Percentiles rank a stretch among this genome's conserved stretches.
Evolutionary conservation across 2,888 invertebrate species (phyloP).

Genomic region (Coenonympha arcania): DNA sequence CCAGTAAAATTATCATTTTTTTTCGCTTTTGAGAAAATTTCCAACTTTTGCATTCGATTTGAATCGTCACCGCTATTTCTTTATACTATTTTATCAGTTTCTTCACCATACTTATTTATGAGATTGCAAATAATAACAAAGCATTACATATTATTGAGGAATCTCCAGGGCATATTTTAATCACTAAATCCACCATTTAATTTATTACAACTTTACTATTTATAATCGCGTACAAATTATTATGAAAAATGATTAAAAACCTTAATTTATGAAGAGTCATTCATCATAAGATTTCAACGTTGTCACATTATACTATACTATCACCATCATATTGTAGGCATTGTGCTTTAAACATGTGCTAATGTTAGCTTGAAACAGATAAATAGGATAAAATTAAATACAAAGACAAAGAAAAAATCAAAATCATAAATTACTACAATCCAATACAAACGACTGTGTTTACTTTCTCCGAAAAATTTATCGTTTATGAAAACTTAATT

Average conservation of each 20-base stretch:
- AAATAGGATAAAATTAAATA: neutral
- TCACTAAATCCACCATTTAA: slow-evolving; percentile 1
- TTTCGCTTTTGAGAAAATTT: neutral
- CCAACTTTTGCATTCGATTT: neutral
- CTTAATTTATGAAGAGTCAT: slow-evolving; percentile 20
- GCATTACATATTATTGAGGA: slow-evolving; percentile 4
- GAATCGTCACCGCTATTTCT: neutral
- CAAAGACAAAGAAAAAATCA: neutral
- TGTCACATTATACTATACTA: slow-evolving; percentile 23
- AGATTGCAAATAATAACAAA: slow-evolving; percentile 21
- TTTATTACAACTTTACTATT: slow-evolving; percentile 18
- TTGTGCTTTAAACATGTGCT: slow-evolving; percentile 19
- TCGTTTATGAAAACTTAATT: neutral
- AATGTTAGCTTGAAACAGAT: too few relatives aligned
- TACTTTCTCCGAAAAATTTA: neutral
- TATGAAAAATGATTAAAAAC: slow-evolving; percentile 25
- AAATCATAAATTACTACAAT: too few relatives aligned
- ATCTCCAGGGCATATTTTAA: slow-evolving; percentile 13
- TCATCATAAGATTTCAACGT: slow-evolving; percentile 27
- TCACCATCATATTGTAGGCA: slow-evolving; percentile 22
- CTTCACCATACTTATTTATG: neutral
- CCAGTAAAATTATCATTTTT: neutral
- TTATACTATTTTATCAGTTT: neutral
- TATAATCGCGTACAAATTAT: slow-evolving; percentile 23
- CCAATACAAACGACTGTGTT: neutral